A percentile compares a stretch with the other conserved stretches of the same genome.
Evolutionary conservation across 2,797 vertebrate species (phyloP).

Genomic region (Mormyrus hasselquistii): DNA sequence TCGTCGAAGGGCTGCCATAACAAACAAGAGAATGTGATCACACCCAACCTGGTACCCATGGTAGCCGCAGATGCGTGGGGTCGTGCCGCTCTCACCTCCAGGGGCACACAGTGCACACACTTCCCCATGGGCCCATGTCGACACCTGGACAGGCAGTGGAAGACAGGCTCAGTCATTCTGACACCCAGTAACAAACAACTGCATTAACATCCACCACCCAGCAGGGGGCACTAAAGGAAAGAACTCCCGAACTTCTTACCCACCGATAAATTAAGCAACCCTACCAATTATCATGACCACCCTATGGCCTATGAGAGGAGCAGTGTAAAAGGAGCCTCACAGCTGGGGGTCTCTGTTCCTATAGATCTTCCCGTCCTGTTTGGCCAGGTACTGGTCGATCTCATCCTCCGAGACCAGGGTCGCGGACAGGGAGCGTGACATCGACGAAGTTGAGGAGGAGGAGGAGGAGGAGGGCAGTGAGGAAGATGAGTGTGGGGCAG

Average conservation of each 20-base stretch:
- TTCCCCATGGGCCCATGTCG: constrained; percentile 88
- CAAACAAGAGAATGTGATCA: not conserved
- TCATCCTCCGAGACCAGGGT: constrained; percentile 82
- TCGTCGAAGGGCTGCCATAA: constrained; percentile 91
- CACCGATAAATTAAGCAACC: not conserved
- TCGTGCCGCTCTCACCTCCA: constrained; percentile 71
- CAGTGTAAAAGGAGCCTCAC: constrained; percentile 56
- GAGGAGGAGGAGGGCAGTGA: constrained; percentile 44
- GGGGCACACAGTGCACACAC: constrained; percentile 92
- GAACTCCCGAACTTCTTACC: not conserved
- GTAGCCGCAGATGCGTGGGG: constrained; percentile 24
- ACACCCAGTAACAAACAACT: not conserved
- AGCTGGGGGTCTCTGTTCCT: constrained; percentile 84
- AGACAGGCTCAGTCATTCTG: not conserved
- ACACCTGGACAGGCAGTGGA: constrained; percentile 63
- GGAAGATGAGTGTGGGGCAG: constrained; percentile 58
- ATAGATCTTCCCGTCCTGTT: constrained; percentile 96
- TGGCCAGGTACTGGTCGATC: constrained; percentile 89
- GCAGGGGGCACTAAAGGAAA: not conserved
- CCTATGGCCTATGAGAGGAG: not conserved
- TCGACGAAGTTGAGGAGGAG: constrained; percentile 46
- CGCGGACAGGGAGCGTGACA: constrained; percentile 63
- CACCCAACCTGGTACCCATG: not conserved
- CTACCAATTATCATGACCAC: not conserved
- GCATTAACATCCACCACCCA: not conserved